These are phyloP conservation scores for Digitonthophagus gazella DNA, from an alignment of 2,888 invertebrate species.

Conservation along the genomic window DNA sequence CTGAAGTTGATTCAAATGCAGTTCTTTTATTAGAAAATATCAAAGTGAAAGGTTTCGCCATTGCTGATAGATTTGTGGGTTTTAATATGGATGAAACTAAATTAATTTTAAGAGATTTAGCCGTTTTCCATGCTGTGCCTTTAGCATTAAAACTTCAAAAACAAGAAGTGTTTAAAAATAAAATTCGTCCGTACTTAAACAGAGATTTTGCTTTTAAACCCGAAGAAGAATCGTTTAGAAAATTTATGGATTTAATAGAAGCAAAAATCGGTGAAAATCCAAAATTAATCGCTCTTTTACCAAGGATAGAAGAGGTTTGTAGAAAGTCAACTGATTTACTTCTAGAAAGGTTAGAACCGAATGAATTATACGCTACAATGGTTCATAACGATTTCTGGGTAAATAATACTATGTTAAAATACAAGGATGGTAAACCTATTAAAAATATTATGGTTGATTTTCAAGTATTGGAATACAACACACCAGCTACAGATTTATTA, in stretches of 20 bases:
- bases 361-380: slow-evolving; percentile 51
- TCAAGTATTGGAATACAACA: slow-evolving; percentile 55
- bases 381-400: slow-evolving; percentile 60
- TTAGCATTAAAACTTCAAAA: slow-evolving; percentile 53
- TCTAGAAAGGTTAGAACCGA: too few relatives aligned
- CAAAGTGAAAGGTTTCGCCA: slow-evolving; percentile 50
- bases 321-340: background rate
- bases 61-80: slow-evolving; percentile 51
- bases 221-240: slow-evolving; percentile 23
- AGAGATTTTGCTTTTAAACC: slow-evolving; percentile 7
- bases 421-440: slow-evolving; percentile 34
- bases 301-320: background rate
- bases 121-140: slow-evolving; percentile 56
- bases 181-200: slow-evolving; percentile 44
- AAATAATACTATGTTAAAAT: slow-evolving; percentile 58
- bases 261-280: slow-evolving; percentile 22
- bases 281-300: background rate
- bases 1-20: slow-evolving; percentile 54
- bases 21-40: slow-evolving; percentile 57
- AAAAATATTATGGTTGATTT: slow-evolving; percentile 57
- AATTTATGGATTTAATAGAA: slow-evolving; percentile 25
- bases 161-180: slow-evolving; percentile 46
- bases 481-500: slow-evolving; percentile 54
- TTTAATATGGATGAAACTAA: slow-evolving; percentile 52
- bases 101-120: slow-evolving; percentile 51